phyloP scores from a whole-genome alignment of 2,797 vertebrate species.

The Rhincodon typus region DNA sequence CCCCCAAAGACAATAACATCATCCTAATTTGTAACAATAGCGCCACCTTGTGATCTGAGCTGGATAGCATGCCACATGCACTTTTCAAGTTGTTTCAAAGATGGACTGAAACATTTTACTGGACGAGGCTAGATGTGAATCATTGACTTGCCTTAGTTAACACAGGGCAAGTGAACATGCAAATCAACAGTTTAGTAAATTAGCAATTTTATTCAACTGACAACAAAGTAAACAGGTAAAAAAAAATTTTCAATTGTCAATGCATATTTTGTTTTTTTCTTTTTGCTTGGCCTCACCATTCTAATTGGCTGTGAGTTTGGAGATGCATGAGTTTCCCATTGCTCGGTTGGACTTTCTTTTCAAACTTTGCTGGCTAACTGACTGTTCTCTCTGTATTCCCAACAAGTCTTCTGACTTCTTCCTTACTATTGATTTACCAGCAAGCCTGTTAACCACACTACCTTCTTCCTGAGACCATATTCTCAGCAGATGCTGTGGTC shows the following conservation, averaged over 20 bases:
- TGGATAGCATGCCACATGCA: background rate
- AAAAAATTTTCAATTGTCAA: background rate
- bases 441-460: background rate
- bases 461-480: background rate
- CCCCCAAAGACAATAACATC: background rate
- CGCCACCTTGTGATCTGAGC: slow-evolving; percentile 16
- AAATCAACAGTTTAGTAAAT: background rate
- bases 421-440: background rate
- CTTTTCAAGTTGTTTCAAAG: background rate
- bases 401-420: background rate
- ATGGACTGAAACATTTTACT: background rate
- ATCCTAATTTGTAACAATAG: background rate
- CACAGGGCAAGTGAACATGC: background rate
- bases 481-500: background rate
- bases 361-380: background rate
- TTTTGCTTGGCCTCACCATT: background rate
- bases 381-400: background rate
- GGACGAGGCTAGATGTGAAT: too few species aligned
- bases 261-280: background rate
- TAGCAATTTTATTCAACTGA: background rate
- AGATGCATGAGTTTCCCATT: background rate
- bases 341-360: too few species aligned
- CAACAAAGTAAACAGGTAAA: background rate
- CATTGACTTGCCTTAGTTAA: background rate
- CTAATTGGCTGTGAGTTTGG: background rate